phyloP scores from a whole-genome alignment of 2,888 invertebrate species.

The Tetramorium bicarinatum region DNA sequence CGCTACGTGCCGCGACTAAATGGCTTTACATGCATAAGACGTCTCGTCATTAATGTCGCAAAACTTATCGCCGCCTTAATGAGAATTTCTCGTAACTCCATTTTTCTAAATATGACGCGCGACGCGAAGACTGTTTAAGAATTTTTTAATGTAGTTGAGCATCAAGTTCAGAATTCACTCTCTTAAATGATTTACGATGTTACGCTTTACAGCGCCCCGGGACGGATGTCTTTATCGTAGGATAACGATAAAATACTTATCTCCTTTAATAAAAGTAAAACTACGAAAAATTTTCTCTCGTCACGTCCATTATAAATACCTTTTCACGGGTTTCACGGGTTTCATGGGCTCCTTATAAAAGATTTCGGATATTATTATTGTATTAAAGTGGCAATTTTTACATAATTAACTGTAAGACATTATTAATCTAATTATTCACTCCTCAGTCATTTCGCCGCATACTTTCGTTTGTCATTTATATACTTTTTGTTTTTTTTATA shows the following conservation, averaged over 20 bases:
- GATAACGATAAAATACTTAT: slow-evolving; percentile 37
- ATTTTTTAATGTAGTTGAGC: slow-evolving; percentile 45
- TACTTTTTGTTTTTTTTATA: no score
- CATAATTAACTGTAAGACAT: neutral
- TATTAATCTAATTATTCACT: neutral
- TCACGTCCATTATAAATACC: neutral
- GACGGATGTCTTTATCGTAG: slow-evolving; percentile 7
- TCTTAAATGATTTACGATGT: slow-evolving; percentile 42
- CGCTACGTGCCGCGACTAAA: slow-evolving; percentile 54
- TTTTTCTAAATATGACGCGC: slow-evolving; percentile 56
- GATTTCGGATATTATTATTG: slow-evolving; percentile 1
- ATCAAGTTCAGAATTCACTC: slow-evolving; percentile 18
- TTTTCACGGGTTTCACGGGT: no score
- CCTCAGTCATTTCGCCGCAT: neutral
- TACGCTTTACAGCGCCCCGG: neutral
- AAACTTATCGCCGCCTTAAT: slow-evolving; percentile 52
- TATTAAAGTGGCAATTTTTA: neutral
- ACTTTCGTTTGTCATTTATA: neutral
- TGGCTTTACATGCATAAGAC: slow-evolving; percentile 56
- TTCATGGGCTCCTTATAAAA: neutral
- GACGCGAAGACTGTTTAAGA: slow-evolving; percentile 31
- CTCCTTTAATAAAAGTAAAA: neutral
- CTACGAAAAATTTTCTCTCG: neutral
- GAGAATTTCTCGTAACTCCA: slow-evolving; percentile 50
- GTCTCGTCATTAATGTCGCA: slow-evolving; percentile 51